phyloP scores from a whole-genome alignment of 2,888 invertebrate genomes.

The Crematogaster levior region DNA sequence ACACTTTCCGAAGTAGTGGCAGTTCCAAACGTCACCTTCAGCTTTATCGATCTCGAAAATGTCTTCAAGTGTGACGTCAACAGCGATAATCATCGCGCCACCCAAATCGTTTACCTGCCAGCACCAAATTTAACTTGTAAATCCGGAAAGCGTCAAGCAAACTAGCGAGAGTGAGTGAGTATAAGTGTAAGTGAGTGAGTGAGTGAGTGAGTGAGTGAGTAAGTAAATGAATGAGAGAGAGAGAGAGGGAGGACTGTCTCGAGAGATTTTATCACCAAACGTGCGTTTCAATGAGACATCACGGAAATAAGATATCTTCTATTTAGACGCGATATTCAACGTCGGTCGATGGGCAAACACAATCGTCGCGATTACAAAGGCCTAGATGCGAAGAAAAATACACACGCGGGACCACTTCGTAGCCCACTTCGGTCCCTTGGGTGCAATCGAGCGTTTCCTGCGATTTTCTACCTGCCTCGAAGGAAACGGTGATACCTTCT shows the following conservation, averaged over 20 bases:
- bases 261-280: constrained; percentile 33
- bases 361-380: constrained; percentile 66
- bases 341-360: constrained; percentile 67
- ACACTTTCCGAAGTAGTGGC: not conserved
- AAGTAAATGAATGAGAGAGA: not conserved
- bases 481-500: constrained; percentile 62
- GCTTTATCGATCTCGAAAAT: constrained; percentile 44
- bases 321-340: constrained; percentile 70
- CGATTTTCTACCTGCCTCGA: constrained; percentile 71
- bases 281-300: constrained; percentile 59
- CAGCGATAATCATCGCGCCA: constrained; percentile 49
- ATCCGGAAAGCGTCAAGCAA: constrained; percentile 32
- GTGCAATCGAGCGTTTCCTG: constrained; percentile 73
- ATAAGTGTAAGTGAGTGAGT: not conserved
- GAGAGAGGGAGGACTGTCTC: not conserved
- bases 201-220: not conserved
- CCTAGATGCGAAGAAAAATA: constrained; percentile 54
- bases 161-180: not conserved
- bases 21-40: constrained; percentile 1
- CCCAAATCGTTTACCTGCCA: constrained; percentile 47
- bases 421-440: constrained; percentile 55
- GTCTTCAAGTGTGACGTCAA: constrained; percentile 42
- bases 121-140: constrained; percentile 48
- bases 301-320: constrained; percentile 74
- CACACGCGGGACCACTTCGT: constrained; percentile 59